A percentile compares a stretch with the other conserved stretches of the same genome.
Conservation (phyloP, 2,797 vertebrate genomes). For the Triplophysa yarkandensis region DNA sequence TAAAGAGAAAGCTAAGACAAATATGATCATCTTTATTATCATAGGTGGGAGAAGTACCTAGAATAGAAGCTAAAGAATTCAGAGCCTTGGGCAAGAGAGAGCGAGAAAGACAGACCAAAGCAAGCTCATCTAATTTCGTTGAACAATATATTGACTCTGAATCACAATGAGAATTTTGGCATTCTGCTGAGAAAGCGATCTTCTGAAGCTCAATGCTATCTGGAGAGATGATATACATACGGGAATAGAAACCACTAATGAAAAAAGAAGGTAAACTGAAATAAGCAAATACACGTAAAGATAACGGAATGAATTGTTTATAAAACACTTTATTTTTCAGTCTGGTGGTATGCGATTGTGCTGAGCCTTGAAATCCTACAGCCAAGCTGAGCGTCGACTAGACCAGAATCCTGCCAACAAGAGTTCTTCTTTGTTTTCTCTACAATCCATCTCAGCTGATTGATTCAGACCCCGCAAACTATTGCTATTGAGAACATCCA, state of each 20-base stretch:
- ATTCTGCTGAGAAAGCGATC: not conserved
- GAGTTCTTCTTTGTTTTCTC: not conserved
- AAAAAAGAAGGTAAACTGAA: slow-evolving; percentile 11
- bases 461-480: slow-evolving; percentile 22
- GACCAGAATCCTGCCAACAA: slow-evolving; percentile 12
- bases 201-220: not conserved
- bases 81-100: not conserved
- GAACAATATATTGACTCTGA: not conserved
- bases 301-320: slow-evolving; percentile 1
- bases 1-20: not conserved
- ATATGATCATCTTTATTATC: not conserved
- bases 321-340: not conserved
- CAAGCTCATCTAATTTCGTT: slow-evolving; percentile 9
- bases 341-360: not conserved
- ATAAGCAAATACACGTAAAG: slow-evolving; percentile 2
- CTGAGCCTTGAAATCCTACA: not conserved
- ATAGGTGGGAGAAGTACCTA: not conserved
- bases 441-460: not conserved
- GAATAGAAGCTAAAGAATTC: not conserved
- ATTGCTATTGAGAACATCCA: slow-evolving; percentile 11
- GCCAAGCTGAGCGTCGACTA: not conserved
- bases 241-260: not conserved
- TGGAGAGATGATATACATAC: not conserved
- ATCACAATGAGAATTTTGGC: not conserved
- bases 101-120: not conserved